Percentiles rank a stretch among this genome's conserved stretches.
Conservation (phyloP, 2,888 invertebrate genomes). For the Argyresthia goedartella region DNA sequence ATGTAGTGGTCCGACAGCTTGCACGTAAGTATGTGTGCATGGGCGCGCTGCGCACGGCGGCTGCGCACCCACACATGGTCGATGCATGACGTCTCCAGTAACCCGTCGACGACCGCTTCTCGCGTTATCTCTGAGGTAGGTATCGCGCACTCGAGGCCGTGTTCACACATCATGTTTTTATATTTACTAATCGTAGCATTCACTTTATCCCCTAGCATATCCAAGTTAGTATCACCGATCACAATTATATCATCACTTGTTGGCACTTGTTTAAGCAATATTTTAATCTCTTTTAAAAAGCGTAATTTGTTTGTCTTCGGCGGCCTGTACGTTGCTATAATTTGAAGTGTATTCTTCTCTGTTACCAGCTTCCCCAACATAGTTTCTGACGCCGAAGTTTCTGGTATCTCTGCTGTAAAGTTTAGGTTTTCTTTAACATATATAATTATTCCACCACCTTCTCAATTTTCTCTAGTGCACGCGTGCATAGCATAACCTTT, state of each 20-base stretch:
- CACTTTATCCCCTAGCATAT: background rate
- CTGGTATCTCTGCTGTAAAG: background rate
- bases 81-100: background rate
- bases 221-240: background rate
- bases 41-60: background rate
- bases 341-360: background rate
- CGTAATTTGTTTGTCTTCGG: background rate
- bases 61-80: background rate
- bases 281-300: background rate
- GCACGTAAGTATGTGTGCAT: background rate
- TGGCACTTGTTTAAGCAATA: background rate
- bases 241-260: background rate
- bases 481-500: background rate
- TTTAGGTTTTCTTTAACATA: background rate
- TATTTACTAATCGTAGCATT: background rate
- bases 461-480: background rate
- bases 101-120: background rate
- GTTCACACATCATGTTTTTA: background rate
- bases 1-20: background rate
- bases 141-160: background rate
- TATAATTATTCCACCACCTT: background rate
- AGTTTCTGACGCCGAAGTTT: background rate
- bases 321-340: background rate
- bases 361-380: background rate
- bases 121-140: too few species aligned